Base-by-base conservation (phyloP, 2,797 vertebrate genomes). In the Brachymystax lenok region DNA sequence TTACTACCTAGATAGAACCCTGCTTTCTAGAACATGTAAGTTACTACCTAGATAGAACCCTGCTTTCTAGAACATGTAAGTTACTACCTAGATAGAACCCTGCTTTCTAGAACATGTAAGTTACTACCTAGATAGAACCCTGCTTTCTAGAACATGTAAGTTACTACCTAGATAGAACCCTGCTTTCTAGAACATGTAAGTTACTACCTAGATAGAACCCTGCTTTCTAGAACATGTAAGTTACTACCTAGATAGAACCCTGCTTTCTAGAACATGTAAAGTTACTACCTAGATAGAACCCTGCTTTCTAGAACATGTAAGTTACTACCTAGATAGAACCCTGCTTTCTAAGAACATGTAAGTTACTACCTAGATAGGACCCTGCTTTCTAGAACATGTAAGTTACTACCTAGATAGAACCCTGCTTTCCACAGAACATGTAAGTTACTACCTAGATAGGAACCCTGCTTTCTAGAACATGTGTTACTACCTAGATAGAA, bases 161-260 rank as follows among this genome's bases (percentile, higher is more conserved):
- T 8, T 12, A 21, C 0, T 14, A 24, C 0, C 24, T 24, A 24
- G 24, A 24, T 24, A 24, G 24, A 24, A 24, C 24, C 24, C 24
- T 0, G 24, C 24, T 24, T 24, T 24, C 24, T 24, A 24, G 24
- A 24, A 24, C 24, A 24, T 24, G 24, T 24, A 24, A 24, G 24
- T 24, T 24, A 24, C 24, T 24, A 24, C 24, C 24, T 24, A 28
- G 19, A 35, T 69, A 46, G 17, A 7, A 46, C 68, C 68, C 68
- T n/a, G 33, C 33, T n/a, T 69, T 10, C 68, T 46, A 69, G 30
- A 63, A 63, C 61, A 63, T 4, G 95, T 96, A 82, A 92, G 95
- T 88, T 24, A 0, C 24, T 12, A 21, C 3, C 3, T 1, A 19
- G 4, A 61, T 61, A 61, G 59, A 8, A 61, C 59, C 59, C 59